Conservation (phyloP, 2,888 invertebrate species). For the Cryptosula pallasiana region DNA sequence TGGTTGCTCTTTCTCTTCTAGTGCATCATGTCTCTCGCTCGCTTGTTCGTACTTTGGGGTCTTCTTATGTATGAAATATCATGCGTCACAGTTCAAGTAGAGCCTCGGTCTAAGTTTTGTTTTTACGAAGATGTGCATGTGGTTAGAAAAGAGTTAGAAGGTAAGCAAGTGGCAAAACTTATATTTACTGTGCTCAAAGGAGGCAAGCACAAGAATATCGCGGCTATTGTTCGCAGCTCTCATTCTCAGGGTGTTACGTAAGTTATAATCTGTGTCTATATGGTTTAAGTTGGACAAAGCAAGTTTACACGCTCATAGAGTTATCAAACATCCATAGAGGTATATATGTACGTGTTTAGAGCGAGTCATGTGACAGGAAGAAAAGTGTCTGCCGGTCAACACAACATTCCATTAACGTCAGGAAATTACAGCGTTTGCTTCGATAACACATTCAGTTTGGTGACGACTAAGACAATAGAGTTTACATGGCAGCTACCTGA, state of each 20-base stretch:
- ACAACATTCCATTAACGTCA: background rate
- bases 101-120: background rate
- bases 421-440: constrained; percentile 1
- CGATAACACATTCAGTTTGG: constrained; percentile 17
- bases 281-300: no score
- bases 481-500: background rate
- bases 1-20: no score
- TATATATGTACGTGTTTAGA: no score
- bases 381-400: background rate
- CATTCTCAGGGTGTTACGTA: background rate
- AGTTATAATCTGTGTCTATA: no score
- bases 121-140: constrained; percentile 4
- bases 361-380: background rate
- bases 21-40: background rate
- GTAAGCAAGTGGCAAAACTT: background rate
- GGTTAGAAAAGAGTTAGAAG: background rate
- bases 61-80: background rate
- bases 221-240: background rate
- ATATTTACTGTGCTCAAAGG: constrained; percentile 6
- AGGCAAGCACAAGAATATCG: background rate
- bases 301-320: no score
- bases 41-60: background rate
- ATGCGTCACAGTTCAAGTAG: background rate
- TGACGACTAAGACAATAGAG: constrained; percentile 11
- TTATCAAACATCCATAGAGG: no score